phyloP scores from a whole-genome alignment of 2,113 vertebrate species.

The Oncorhynchus gorbuscha region DNA sequence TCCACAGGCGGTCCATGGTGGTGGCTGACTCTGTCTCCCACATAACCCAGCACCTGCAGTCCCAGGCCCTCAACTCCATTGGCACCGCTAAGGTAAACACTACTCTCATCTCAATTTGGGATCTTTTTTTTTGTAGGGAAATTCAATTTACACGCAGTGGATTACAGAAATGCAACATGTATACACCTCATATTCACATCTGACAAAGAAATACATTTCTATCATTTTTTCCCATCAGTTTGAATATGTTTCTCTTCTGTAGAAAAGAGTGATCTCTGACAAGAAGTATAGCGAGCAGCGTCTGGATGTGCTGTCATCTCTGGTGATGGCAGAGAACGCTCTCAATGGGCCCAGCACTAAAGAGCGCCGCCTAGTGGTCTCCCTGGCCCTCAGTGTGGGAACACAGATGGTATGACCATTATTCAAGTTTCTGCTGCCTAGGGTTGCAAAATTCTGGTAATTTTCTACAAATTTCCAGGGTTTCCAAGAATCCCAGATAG shows the following conservation, averaged over 20 bases:
- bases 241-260: conserved; percentile 17
- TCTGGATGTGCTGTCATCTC: conserved; percentile 92
- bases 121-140: not conserved
- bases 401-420: conserved; percentile 86
- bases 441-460: too few relatives aligned
- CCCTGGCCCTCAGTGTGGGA: conserved; percentile 91
- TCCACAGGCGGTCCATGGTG: conserved; percentile 90
- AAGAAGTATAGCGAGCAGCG: conserved; percentile 98
- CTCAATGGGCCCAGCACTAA: conserved; percentile 93
- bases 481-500: too few relatives aligned
- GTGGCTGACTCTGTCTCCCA: conserved; percentile 95
- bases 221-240: too few relatives aligned
- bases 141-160: too few relatives aligned
- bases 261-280: conserved; percentile 99
- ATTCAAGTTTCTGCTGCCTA: not conserved
- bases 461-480: too few relatives aligned
- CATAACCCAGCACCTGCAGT: conserved; percentile 91
- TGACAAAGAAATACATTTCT: too few relatives aligned
- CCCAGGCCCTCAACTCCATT: conserved; percentile 89
- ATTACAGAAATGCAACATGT: too few relatives aligned
- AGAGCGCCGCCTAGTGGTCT: conserved; percentile 88
- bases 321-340: conserved; percentile 93
- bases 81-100: conserved; percentile 85
- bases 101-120: not conserved
- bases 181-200: too few relatives aligned